Evolutionary conservation across 1,140 invertebrate species (phyloP), one percentile per base, ranked within the genome.

Genomic region (Ceratoteleas bidentatus): DNA sequence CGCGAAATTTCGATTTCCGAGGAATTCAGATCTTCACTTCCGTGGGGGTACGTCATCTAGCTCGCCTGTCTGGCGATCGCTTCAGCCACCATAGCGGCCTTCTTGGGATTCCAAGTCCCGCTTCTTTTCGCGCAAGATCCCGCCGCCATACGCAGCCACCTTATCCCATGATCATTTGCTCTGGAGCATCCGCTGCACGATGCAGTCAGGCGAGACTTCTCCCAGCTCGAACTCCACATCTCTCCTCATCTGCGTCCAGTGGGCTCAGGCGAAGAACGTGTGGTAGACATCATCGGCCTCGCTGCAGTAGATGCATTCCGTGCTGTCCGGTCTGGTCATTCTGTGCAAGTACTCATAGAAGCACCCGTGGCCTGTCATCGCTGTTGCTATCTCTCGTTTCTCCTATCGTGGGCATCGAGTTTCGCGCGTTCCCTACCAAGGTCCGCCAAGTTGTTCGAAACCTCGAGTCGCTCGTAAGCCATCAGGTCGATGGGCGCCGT

Each of bases 321-420:
- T 5, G 49, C 49, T 50, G 13, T 16, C 15, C 7, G 6, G 13
- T 16, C 15, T 50, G 15, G 2, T n/a, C 49, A 50, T 50, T 6
- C 49, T 3, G 14, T 15, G 14, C 10, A 84, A 64, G 76, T 45
- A 84, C 75, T 24, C 76, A 78, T 11, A 78, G 79, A 53, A 85
- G 15, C 45, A 58, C 13, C 56, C 38, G 88, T 74, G 91, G 88
- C 81, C 33, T 81, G 73, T 47, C 60, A 58, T 47, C 69, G 43
- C 32, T 50, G 36, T 15, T 78, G 36, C 62, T 69, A 68, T 50
- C 16, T 15, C 6, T 54, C 34, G 34, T 75, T 58, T 11, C 57
- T 73, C n/a, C 54, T 32, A 0, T 47, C 70, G 3, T 68, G 32
- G 0, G 73, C 61, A 54, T 61, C 58, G 6, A 33, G 33, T 66